Base-by-base conservation (phyloP, 2,888 invertebrate genomes). In the Lepas anatifera region DNA sequence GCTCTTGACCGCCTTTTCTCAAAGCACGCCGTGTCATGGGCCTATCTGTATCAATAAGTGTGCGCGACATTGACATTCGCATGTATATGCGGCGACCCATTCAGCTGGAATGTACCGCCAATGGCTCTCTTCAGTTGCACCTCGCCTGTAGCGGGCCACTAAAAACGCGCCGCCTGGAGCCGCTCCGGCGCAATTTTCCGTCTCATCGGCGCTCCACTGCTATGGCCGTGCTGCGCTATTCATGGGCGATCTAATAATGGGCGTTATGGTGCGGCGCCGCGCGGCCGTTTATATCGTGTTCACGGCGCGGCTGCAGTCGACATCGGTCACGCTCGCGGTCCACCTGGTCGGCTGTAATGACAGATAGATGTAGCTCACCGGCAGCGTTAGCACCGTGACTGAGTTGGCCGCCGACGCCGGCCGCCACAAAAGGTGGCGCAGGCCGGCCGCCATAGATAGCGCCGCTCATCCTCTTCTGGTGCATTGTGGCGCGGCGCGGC, bases 341-440 rank as follows among this genome's bases (percentile, higher is more conserved):
- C 58, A 58, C 58, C 58, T 58, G 58, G 58, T 58, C 29, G 58
- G 32, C 58, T 58, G 58, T 58, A 58, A 58, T 58, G 58, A 58
- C 58, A 58, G 16, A 58, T 58, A 58, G 58, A 58, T 58, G 32
- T 58, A 58, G 58, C 58, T 3, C 58, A 32, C 32, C 32, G 58
- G 58, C 58, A 3, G 13, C n/a, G 58, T 58, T 58, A 58, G 58
- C 18, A 22, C 58, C 58, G 58, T 58, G 58, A 58, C 58, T 29
- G 29, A 16, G 58, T 58, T 58, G 58, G 58, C 58, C 16, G 58
- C 32, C 29, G 32, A 3, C 58, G 32, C 29, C 1, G 18, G 32
- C n/a, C 1, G 2, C 58, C 18, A 58, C 58, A 58, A 58, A n/a
- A 58, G 58, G 58, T 18, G 3, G 16, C 58, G 52, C 52, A 27